These are phyloP conservation scores for Parasteatoda lunata DNA, from an alignment of 2,888 invertebrate genomes.

Conservation along the genomic window DNA sequence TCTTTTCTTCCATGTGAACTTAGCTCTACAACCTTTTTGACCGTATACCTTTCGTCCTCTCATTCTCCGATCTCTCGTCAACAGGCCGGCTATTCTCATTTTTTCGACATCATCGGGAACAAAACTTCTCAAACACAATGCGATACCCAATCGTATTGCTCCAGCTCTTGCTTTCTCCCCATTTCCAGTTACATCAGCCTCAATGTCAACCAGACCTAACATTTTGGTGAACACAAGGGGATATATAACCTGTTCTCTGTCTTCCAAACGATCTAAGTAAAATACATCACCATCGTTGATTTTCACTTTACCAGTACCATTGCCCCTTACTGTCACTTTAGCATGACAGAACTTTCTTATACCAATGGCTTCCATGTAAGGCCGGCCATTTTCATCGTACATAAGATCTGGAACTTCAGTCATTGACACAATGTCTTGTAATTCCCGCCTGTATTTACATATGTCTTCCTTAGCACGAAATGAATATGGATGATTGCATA, in stretches of 20 bases:
- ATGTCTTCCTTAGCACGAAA: constrained; percentile 83
- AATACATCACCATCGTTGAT: constrained; percentile 86
- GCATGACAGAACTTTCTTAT: constrained; percentile 76
- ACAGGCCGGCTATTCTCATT: constrained; percentile 92
- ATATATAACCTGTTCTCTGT: constrained; percentile 83
- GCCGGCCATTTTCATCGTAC: constrained; percentile 72
- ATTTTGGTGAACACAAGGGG: constrained; percentile 87
- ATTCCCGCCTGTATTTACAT: constrained; percentile 79
- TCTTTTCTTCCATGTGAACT: constrained; percentile 84
- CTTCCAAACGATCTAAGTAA: constrained; percentile 83
- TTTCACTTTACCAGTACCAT: constrained; percentile 87
- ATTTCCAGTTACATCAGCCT: constrained; percentile 80
- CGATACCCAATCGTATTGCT: constrained; percentile 89
- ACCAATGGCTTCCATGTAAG: constrained; percentile 72
- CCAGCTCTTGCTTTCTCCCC: constrained; percentile 90
- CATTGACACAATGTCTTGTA: constrained; percentile 16
- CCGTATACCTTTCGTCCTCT: constrained; percentile 95
- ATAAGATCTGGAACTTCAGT: constrained; percentile 70
- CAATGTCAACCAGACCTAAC: constrained; percentile 86
- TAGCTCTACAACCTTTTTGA: constrained; percentile 90
- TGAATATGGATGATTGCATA: constrained; percentile 83
- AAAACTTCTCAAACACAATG: constrained; percentile 88
- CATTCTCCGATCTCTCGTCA: constrained; percentile 85
- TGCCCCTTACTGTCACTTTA: constrained; percentile 84
- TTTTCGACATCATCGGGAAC: constrained; percentile 84